Conservation (phyloP, 2,888 invertebrate species). For the Heliconius ethilla region DNA sequence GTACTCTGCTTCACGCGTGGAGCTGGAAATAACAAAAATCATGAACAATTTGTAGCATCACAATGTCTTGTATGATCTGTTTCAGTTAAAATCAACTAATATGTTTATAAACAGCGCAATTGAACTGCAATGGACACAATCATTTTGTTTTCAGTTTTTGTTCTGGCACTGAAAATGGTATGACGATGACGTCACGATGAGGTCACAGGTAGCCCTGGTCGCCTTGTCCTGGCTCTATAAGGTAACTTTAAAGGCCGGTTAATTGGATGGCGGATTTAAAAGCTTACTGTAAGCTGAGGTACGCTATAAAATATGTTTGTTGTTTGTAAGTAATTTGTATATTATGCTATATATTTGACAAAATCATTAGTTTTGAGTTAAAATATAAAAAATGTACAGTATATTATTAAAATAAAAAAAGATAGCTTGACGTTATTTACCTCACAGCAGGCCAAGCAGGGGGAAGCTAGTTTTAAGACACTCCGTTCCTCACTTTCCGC, state of each 20-base stretch:
- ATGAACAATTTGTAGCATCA: neutral
- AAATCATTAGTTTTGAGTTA: too few relatives aligned
- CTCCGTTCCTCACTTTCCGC: too few relatives aligned
- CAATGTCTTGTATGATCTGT: neutral
- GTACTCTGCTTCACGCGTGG: neutral
- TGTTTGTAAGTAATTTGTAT: too few relatives aligned
- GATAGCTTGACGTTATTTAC: too few relatives aligned
- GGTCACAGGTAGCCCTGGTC: neutral
- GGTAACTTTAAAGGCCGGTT: neutral
- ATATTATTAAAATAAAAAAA: too few relatives aligned
- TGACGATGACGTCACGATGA: conserved; percentile 14
- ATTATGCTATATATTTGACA: too few relatives aligned
- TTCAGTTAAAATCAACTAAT: neutral
- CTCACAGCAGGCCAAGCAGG: too few relatives aligned
- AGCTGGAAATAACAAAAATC: neutral
- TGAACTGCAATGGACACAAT: conserved; percentile 11
- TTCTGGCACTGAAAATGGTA: neutral
- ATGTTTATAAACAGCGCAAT: conserved; percentile 13
- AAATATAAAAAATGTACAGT: too few relatives aligned
- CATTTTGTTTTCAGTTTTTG: conserved; percentile 2
- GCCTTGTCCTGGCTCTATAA: conserved; percentile 3
- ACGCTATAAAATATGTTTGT: too few relatives aligned
- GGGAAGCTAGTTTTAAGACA: too few relatives aligned
- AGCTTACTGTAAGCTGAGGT: neutral
- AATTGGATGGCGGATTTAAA: neutral